These are phyloP conservation scores for Sinopyrophorus schimmeli DNA, from an alignment of 2,888 invertebrate species.

Conservation along the genomic window DNA sequence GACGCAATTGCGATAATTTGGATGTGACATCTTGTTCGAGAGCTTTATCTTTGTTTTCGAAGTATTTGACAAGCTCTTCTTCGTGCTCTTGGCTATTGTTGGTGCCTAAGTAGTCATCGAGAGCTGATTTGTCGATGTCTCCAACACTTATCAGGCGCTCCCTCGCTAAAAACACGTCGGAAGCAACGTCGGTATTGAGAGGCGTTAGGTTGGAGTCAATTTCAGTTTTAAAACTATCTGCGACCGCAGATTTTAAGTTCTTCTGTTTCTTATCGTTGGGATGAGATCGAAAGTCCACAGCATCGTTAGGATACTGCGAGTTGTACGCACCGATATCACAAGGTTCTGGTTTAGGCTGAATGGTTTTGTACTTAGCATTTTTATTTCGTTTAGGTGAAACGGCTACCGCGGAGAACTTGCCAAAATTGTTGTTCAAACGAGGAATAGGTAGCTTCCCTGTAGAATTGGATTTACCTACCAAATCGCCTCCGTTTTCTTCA, in stretches of 20 bases:
- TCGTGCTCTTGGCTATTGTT: constrained; percentile 79
- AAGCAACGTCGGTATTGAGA: constrained; percentile 31
- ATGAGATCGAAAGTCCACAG: constrained; percentile 52
- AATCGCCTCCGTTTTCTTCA: constrained; percentile 18
- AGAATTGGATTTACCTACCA: constrained; percentile 17
- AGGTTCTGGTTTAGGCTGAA: constrained; percentile 57
- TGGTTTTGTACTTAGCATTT: constrained; percentile 58
- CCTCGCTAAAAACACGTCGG: constrained; percentile 48
- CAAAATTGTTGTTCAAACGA: constrained; percentile 41
- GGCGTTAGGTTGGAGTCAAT: constrained; percentile 19
- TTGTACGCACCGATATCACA: constrained; percentile 55
- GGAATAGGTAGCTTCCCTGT: constrained; percentile 48
- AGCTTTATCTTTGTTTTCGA: constrained; percentile 61
- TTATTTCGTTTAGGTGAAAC: constrained; percentile 35
- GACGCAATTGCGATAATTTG: constrained; percentile 74
- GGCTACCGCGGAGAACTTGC: constrained; percentile 38
- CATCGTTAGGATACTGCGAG: constrained; percentile 39
- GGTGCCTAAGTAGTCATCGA: constrained; percentile 80
- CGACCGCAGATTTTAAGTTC: constrained; percentile 36
- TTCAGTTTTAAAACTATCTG: constrained; percentile 20
- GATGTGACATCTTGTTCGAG: constrained; percentile 48
- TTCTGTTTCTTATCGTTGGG: constrained; percentile 40
- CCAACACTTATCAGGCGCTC: constrained; percentile 75
- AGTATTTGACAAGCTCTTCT: constrained; percentile 83
- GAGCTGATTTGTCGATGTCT: constrained; percentile 77